phyloP scores from a whole-genome alignment of 2,113 vertebrate genomes.

The Toxostoma redivivum region DNA sequence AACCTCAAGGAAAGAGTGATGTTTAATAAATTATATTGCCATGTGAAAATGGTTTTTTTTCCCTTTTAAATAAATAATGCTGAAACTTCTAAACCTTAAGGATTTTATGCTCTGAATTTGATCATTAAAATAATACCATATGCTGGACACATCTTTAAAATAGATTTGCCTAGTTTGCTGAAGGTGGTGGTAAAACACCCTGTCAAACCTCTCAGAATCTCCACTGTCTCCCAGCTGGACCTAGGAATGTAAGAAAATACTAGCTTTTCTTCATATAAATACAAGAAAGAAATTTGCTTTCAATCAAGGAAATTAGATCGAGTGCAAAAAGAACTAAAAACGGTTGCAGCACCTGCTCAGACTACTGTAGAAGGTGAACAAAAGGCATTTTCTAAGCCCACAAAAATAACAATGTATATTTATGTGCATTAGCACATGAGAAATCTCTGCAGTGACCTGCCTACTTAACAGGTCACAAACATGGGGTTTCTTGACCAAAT shows the following conservation, averaged over 20 bases:
- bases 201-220: conserved; percentile 18
- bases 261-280: conserved; percentile 1
- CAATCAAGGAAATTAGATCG: background rate
- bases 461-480: background rate
- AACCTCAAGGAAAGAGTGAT: conserved; percentile 7
- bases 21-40: conserved; percentile 46
- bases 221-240: conserved; percentile 52
- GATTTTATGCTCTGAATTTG: conserved; percentile 34
- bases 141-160: conserved; percentile 62
- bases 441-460: background rate
- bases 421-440: background rate
- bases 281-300: conserved; percentile 21
- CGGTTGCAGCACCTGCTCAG: background rate
- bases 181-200: conserved; percentile 56
- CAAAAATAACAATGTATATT: background rate
- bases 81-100: conserved; percentile 13
- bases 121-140: conserved; percentile 65
- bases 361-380: background rate
- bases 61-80: conserved; percentile 36
- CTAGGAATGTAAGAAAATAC: conserved; percentile 41
- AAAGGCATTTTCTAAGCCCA: background rate
- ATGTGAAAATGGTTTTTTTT: background rate
- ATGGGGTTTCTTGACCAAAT: background rate
- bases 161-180: conserved; percentile 26
- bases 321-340: background rate